Evolutionary conservation across 2,888 invertebrate genomes (phyloP).

Genomic region (Hemicrepidius hirtus): DNA sequence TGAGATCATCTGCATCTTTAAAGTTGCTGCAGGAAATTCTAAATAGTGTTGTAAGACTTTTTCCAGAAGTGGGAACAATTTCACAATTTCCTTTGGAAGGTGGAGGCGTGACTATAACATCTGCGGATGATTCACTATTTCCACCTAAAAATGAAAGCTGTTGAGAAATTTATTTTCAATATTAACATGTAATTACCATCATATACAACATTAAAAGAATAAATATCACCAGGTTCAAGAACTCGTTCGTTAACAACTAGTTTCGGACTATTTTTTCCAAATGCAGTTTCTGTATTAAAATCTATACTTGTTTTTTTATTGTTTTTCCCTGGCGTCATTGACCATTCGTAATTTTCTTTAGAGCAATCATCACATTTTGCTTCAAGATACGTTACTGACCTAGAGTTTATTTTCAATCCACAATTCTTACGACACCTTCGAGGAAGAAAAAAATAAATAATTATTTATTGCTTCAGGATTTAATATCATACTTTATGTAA

Average conservation of each 20-base stretch:
- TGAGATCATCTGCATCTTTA: conserved; percentile 17
- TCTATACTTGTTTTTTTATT: conserved; percentile 24
- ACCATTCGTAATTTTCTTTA: conserved; percentile 24
- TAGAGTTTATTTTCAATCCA: not conserved
- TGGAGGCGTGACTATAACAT: not conserved
- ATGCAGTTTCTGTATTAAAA: conserved; percentile 30
- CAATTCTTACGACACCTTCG: conserved; percentile 41
- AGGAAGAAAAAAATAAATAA: conserved; percentile 1
- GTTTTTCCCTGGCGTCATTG: conserved; percentile 3
- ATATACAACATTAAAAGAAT: conserved; percentile 30
- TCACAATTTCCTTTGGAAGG: conserved; percentile 19
- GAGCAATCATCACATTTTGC: conserved; percentile 31
- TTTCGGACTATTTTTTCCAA: conserved; percentile 12
- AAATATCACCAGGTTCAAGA: conserved; percentile 32
- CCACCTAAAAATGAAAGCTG: not conserved
- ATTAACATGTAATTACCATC: conserved; percentile 13
- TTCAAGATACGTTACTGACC: conserved; percentile 6
- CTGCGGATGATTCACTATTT: conserved; percentile 21
- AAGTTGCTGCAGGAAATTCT: conserved; percentile 14
- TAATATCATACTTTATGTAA: conserved; percentile 27
- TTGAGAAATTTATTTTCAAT: not conserved
- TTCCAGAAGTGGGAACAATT: conserved; percentile 12
- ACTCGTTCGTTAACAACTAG: conserved; percentile 34
- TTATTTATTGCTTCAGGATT: not conserved
- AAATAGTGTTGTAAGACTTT: conserved; percentile 24